Percentiles rank a stretch among this genome's conserved stretches.
These are phyloP conservation scores for Python bivittatus DNA, from an alignment of 2,113 vertebrate genomes.

Conservation along the genomic window DNA sequence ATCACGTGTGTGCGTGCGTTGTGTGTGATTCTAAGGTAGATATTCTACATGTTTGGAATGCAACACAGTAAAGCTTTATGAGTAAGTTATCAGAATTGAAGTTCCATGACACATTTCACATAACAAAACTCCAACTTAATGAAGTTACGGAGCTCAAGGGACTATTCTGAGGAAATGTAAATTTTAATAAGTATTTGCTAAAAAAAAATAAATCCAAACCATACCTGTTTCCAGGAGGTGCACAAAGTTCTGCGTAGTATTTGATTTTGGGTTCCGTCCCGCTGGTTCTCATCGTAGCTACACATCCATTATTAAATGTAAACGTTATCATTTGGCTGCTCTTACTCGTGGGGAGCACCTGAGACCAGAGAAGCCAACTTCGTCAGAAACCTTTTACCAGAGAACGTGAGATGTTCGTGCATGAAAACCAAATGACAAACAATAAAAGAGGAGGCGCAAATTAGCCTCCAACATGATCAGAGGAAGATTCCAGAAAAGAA, in stretches of 20 bases:
- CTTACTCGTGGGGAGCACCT: constrained; percentile 92
- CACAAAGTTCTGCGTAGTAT: constrained; percentile 94
- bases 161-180: neutral
- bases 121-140: neutral
- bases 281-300: constrained; percentile 95
- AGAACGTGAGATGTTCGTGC: constrained; percentile 1
- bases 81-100: neutral
- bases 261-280: constrained; percentile 98
- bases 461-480: neutral
- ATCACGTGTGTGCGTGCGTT: neutral
- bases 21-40: neutral
- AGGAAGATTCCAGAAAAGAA: neutral
- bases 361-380: constrained; percentile 38
- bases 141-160: neutral
- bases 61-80: neutral
- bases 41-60: neutral
- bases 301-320: constrained; percentile 90
- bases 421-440: neutral
- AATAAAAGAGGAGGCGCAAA: no score
- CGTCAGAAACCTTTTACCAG: neutral
- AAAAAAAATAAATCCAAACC: neutral
- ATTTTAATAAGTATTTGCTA: neutral
- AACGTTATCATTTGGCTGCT: constrained; percentile 99
- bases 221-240: constrained; percentile 93
- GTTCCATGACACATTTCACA: neutral